These are phyloP conservation scores for Brachyhypopomus occidentalis DNA, from an alignment of 2,113 vertebrate species.

Conservation along the genomic window DNA sequence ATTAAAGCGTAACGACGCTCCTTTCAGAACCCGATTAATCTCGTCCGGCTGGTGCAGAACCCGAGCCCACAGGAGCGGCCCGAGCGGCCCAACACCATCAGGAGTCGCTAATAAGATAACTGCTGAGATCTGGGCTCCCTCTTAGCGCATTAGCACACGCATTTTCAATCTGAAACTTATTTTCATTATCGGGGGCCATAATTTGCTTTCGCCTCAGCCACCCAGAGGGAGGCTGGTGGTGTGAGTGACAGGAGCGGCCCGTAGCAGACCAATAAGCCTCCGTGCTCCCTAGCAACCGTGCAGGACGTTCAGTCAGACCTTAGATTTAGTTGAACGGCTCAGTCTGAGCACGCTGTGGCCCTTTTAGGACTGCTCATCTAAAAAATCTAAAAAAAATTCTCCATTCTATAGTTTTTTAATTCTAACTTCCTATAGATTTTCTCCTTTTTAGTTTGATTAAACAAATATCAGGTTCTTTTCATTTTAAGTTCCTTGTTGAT, in stretches of 20 bases:
- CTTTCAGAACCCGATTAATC: conserved; percentile 74
- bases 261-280: conserved; percentile 68
- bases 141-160: conserved; percentile 76
- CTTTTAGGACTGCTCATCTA: too few relatives aligned
- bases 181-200: conserved; percentile 76
- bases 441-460: too few relatives aligned
- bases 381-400: too few relatives aligned
- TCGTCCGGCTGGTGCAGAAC: conserved; percentile 68
- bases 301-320: conserved; percentile 3
- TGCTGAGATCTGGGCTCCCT: conserved; percentile 68
- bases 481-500: too few relatives aligned
- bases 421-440: too few relatives aligned
- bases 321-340: not conserved
- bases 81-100: conserved; percentile 70
- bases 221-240: conserved; percentile 71
- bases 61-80: conserved; percentile 69
- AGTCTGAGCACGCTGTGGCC: too few relatives aligned
- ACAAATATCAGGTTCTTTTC: too few relatives aligned
- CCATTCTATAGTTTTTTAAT: too few relatives aligned
- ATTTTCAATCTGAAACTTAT: conserved; percentile 78
- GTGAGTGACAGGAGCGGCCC: conserved; percentile 58
- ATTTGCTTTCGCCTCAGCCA: conserved; percentile 70
- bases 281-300: conserved; percentile 62
- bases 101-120: conserved; percentile 78
- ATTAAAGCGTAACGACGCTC: conserved; percentile 69